Percentiles rank a stretch among this genome's conserved stretches.
Evolutionary conservation across 2,888 invertebrate species (phyloP).

Genomic region (Oscheius myriophilus): DNA sequence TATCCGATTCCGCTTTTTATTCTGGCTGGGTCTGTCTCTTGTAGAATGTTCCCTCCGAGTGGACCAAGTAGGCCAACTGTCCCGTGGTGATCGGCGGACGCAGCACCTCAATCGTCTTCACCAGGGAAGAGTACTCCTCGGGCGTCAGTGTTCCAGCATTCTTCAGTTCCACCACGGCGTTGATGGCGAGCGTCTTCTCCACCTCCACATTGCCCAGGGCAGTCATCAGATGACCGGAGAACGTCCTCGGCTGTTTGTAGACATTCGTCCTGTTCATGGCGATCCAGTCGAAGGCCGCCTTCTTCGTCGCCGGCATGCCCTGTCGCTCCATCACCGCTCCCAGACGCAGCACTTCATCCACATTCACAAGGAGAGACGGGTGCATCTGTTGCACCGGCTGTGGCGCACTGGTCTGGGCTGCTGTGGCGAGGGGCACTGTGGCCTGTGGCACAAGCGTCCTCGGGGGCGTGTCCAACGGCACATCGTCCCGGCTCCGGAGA

Average conservation of each 20-base stretch:
- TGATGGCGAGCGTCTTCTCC: constrained; percentile 10
- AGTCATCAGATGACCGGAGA: not conserved
- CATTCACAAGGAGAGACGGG: not conserved
- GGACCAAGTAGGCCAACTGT: constrained; percentile 15
- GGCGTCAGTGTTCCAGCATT: not conserved
- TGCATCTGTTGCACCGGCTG: no score
- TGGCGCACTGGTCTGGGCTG: no score
- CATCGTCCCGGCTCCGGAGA: no score
- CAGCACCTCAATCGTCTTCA: not conserved
- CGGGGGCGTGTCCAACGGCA: no score
- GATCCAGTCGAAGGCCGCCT: constrained; percentile 16
- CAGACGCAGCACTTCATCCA: constrained; percentile 18
- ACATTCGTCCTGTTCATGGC: not conserved
- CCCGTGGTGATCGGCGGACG: constrained; percentile 11
- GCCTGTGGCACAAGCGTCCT: no score
- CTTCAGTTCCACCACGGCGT: constrained; percentile 7
- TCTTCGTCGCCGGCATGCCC: not conserved
- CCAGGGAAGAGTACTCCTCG: constrained; percentile 3
- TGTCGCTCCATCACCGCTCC: constrained; percentile 13
- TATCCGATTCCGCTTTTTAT: not conserved
- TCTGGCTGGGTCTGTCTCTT: not conserved
- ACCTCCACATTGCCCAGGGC: constrained; percentile 15
- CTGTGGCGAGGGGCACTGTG: no score
- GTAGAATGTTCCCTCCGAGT: constrained; percentile 1
- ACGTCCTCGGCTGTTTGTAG: not conserved